Evolutionary conservation across 1,140 invertebrate species (phyloP).

Genomic region (Akabosia matsudoensis): DNA sequence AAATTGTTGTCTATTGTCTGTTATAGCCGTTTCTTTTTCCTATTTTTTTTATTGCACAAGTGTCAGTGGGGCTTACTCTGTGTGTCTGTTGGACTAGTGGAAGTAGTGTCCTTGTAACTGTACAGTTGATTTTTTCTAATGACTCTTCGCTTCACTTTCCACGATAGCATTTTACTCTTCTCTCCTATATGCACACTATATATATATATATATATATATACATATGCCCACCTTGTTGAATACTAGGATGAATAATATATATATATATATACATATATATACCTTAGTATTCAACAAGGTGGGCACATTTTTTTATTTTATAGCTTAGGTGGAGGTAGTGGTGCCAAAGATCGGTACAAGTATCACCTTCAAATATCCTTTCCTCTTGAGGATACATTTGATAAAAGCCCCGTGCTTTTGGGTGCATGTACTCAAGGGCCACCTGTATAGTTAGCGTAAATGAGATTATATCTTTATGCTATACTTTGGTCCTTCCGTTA

Average conservation of each 20-base stretch:
- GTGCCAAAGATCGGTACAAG: background rate
- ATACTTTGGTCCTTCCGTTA: background rate
- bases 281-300: background rate
- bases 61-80: background rate
- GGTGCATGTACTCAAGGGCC: background rate
- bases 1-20: background rate
- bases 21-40: background rate
- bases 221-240: background rate
- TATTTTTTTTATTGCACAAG: background rate
- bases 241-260: too few species aligned
- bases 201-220: too few species aligned
- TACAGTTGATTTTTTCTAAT: background rate
- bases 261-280: too few species aligned
- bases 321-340: background rate
- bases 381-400: background rate
- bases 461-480: background rate
- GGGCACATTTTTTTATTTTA: background rate
- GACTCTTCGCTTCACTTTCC: background rate
- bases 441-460: background rate
- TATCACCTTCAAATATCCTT: conserved; percentile 12
- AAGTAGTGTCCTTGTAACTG: background rate
- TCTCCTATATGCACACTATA: too few species aligned
- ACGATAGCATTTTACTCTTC: background rate
- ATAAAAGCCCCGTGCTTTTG: background rate
- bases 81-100: background rate